Evolutionary conservation across 2,113 vertebrate species (phyloP), one percentile per base, ranked within the genome.

Genomic region (Columbina picui): DNA sequence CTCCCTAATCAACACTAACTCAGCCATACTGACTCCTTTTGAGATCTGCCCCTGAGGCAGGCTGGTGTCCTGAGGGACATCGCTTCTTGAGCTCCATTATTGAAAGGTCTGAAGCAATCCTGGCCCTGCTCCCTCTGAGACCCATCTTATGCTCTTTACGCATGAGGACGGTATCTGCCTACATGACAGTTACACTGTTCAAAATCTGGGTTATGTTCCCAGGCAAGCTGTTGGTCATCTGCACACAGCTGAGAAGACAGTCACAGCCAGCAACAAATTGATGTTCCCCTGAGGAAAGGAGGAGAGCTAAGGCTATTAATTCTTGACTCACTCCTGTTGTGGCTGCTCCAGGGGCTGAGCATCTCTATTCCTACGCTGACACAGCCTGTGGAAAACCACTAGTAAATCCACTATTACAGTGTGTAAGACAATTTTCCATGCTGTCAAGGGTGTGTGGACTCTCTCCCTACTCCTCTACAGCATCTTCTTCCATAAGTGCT

Each of bases 211-310:
- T 93, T 89, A 73, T 69, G 22, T 87, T 95, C 59, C 50, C 78
- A 79, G 70, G 57, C 70, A 93, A 89, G 91, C 70, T 94, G 84
- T 61, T 95, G 95, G 91, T 94, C 91, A 92, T 77, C 77, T 94
- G 34, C 23, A 49, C 0, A 0, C 36, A 76, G 38, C 49, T 45
- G 81, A 79, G 87, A 49, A 76, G 57, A 76, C 3, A 67, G 34
- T 75, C 43, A 75, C 36, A 89, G 78, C 47, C 91, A 93, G 84
- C 49, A 75, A 29, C 65, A 96, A 87, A 96, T 14, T 55, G 45
- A 25, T 82, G 36, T 21, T 95, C 59, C 65, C 61, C 6, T 0
- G 20, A 88, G 74, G 32, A 87, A 91, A 75, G 39, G 27, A 90
- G 38, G 52, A 84, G 36, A 91, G 29, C 30, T 71, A 59, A 67